These are phyloP conservation scores for Zaprionus nigranus DNA, from an alignment of 1,140 invertebrate species.

Conservation along the genomic window DNA sequence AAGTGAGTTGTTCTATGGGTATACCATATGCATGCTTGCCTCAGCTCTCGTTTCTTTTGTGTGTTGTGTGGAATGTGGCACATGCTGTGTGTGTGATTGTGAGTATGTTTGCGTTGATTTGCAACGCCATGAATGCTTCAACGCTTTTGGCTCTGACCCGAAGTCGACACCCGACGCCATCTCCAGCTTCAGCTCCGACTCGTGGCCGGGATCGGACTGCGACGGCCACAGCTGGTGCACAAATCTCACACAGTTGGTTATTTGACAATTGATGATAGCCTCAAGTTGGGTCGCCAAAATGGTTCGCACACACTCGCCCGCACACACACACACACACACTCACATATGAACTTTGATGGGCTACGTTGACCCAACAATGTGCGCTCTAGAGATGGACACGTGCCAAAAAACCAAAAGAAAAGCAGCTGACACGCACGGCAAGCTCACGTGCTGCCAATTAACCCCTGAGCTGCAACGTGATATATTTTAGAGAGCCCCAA, in stretches of 20 bases:
- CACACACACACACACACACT: background rate
- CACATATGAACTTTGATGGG: slow-evolving; percentile 9
- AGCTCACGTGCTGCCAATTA: slow-evolving; percentile 54
- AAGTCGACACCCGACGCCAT: background rate
- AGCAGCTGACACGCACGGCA: slow-evolving; percentile 22
- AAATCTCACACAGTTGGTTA: slow-evolving; percentile 82
- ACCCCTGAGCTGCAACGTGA: slow-evolving; percentile 31
- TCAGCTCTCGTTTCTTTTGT: slow-evolving; percentile 2
- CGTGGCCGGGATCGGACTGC: background rate
- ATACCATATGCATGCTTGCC: slow-evolving; percentile 41
- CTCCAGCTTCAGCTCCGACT: background rate
- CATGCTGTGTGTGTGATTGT: slow-evolving; percentile 25
- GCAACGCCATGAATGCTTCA: slow-evolving; percentile 79
- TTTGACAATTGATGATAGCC: slow-evolving; percentile 83
- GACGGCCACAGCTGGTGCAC: slow-evolving; percentile 72
- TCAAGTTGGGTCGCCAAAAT: slow-evolving; percentile 78
- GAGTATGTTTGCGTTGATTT: slow-evolving; percentile 62
- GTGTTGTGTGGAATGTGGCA: slow-evolving; percentile 24
- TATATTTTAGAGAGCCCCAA: background rate
- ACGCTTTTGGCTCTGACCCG: slow-evolving; percentile 51
- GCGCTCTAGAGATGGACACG: slow-evolving; percentile 65
- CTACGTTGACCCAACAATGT: slow-evolving; percentile 37
- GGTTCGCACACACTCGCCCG: slow-evolving; percentile 37
- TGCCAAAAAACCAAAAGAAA: slow-evolving; percentile 27
- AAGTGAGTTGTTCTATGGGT: slow-evolving; percentile 73